Evolutionary conservation across 1,140 invertebrate genomes (phyloP), one percentile per base, ranked within the genome.

Genomic region (Drosophila persimilis): DNA sequence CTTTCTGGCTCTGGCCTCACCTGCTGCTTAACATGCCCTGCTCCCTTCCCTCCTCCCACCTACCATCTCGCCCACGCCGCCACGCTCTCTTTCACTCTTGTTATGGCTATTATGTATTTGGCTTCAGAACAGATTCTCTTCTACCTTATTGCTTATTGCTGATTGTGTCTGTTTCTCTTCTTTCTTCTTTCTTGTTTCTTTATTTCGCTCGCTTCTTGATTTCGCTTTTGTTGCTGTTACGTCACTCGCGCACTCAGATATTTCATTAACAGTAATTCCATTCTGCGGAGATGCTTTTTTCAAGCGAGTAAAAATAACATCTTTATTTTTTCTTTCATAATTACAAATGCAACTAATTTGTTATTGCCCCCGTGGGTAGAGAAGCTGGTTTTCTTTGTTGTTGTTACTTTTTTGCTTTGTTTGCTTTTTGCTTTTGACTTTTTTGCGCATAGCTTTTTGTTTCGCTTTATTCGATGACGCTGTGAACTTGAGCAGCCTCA

Each of bases 331-430:
- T 56, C 44, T 48, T 57, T 47, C 22, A 61, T 52, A 71, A 70
- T 80, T 79, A 60, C 29, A 63, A 75, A 45, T 67, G 72, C 61
- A 73, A 77, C 54, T 67, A 69, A 76, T 63, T 80, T 62, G 46
- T 46, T 58, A 55, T 71, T 47, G 46, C 46, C 46, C 46, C 17
- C 11, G 35, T 11, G 46, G 20, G 17, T 20, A 13, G 46, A 24
- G 66, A 29, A 50, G 52, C 51, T 45, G 46, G 26, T 62, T 70
- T 72, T 72, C 17, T 22, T 50, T 29, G 53, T 24, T 50, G 9
- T 58, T 29, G 24, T 44, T 29, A 22, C 26, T 29, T 11, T 43
- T 17, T 48, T 6, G 17, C 31, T 45, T 52, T 22, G 6, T 52
- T 13, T 45, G 11, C 11, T 62, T 59, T 71, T 72, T 22, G 46